phyloP scores from a whole-genome alignment of 2,113 vertebrate species.

The Polypterus senegalus region DNA sequence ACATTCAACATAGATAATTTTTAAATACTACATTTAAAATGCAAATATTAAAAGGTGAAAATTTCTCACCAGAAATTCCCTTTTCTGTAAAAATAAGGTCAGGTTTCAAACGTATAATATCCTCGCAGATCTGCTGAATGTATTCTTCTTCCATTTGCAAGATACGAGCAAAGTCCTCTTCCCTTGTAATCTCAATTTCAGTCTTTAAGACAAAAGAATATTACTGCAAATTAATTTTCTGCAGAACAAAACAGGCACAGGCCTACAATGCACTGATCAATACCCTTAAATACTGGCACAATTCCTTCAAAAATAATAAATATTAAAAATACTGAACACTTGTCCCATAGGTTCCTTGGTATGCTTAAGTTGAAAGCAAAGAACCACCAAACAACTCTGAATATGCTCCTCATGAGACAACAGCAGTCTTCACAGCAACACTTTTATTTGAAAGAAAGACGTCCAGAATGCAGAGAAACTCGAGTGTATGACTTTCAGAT shows the following conservation, averaged over 20 bases:
- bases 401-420: no score
- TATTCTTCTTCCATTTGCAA: slow-evolving; percentile 95
- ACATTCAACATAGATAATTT: background rate
- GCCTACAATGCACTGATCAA: background rate
- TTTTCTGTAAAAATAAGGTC: slow-evolving; percentile 91
- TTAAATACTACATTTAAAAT: background rate
- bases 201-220: slow-evolving; percentile 46
- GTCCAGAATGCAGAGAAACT: no score
- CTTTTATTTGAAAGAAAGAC: no score
- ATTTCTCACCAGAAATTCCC: slow-evolving; percentile 72
- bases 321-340: no score
- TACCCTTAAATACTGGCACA: no score
- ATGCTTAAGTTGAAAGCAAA: no score
- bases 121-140: slow-evolving; percentile 89
- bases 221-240: background rate
- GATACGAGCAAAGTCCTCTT: slow-evolving; percentile 89
- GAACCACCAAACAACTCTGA: no score
- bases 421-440: no score
- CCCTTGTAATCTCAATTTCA: slow-evolving; percentile 87
- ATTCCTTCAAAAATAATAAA: no score
- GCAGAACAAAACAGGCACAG: background rate
- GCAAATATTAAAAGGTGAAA: background rate
- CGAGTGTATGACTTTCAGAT: no score
- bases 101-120: slow-evolving; percentile 78
- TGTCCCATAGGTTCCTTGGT: no score